A percentile compares a stretch with the other conserved stretches of the same genome.
Evolutionary conservation across 2,888 invertebrate species (phyloP).

Genomic region (Acanthosepion esculentum): DNA sequence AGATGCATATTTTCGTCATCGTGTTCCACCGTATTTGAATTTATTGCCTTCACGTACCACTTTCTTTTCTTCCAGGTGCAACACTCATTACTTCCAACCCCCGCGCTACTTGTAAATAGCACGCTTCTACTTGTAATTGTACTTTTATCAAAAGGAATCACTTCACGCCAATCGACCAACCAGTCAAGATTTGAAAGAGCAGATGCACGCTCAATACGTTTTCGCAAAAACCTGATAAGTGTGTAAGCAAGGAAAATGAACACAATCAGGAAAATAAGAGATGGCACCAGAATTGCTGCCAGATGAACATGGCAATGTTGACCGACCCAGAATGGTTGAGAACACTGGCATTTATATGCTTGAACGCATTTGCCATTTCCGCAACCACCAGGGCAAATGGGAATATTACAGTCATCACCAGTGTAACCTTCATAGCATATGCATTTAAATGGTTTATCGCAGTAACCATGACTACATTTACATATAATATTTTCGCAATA

Average conservation of each 20-base stretch:
- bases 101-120: constrained; percentile 53
- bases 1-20: constrained; percentile 55
- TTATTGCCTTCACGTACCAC: constrained; percentile 58
- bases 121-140: constrained; percentile 56
- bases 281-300: constrained; percentile 53
- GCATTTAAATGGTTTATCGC: constrained; percentile 55
- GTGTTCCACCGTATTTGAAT: constrained; percentile 56
- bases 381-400: constrained; percentile 55
- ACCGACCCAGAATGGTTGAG: constrained; percentile 51
- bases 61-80: constrained; percentile 57
- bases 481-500: constrained; percentile 54
- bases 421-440: constrained; percentile 56
- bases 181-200: constrained; percentile 59
- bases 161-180: constrained; percentile 59
- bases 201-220: constrained; percentile 40
- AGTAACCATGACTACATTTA: constrained; percentile 55
- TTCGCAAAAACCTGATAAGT: constrained; percentile 49
- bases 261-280: constrained; percentile 50
- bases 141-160: constrained; percentile 53
- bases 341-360: constrained; percentile 57
- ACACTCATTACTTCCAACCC: constrained; percentile 50
- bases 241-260: constrained; percentile 50
- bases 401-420: constrained; percentile 54
- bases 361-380: constrained; percentile 56
- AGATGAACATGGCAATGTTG: constrained; percentile 51